These are phyloP conservation scores for Chaetogeoica ovagalla DNA, from an alignment of 2,888 invertebrate genomes.

Conservation along the genomic window DNA sequence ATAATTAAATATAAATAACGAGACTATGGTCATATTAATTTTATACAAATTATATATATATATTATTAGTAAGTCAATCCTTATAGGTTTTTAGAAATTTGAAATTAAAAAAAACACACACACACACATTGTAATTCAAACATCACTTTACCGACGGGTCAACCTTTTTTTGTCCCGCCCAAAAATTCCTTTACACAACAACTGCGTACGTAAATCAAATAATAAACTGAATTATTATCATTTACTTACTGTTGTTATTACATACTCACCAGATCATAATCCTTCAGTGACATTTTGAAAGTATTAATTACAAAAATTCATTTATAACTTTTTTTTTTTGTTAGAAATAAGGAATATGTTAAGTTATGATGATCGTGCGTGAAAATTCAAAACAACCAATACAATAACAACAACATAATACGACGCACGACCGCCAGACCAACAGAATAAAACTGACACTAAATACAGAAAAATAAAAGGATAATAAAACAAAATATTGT, in stretches of 20 bases:
- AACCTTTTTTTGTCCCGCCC: conserved; percentile 22
- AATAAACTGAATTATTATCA: neutral
- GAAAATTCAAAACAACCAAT: conserved; percentile 22
- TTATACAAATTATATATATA: too few species aligned
- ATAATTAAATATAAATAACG: too few species aligned
- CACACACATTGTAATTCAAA: neutral
- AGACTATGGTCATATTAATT: too few species aligned
- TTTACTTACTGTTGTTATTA: neutral
- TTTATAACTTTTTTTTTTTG: conserved; percentile 10
- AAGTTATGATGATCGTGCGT: neutral
- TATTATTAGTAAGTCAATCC: too few species aligned
- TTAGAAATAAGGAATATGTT: neutral
- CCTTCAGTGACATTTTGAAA: conserved; percentile 30
- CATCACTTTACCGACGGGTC: neutral
- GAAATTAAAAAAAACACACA: too few species aligned
- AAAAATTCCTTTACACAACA: conserved; percentile 19
- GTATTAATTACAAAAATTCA: neutral
- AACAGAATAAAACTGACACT: neutral
- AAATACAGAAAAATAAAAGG: neutral
- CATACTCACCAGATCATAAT: conserved; percentile 43
- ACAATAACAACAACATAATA: neutral
- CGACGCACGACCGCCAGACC: neutral
- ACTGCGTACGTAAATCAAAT: neutral
- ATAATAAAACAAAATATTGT: neutral
- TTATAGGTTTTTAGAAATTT: neutral